phyloP scores from a whole-genome alignment of 2,113 vertebrate species.

The Sitta europaea region DNA sequence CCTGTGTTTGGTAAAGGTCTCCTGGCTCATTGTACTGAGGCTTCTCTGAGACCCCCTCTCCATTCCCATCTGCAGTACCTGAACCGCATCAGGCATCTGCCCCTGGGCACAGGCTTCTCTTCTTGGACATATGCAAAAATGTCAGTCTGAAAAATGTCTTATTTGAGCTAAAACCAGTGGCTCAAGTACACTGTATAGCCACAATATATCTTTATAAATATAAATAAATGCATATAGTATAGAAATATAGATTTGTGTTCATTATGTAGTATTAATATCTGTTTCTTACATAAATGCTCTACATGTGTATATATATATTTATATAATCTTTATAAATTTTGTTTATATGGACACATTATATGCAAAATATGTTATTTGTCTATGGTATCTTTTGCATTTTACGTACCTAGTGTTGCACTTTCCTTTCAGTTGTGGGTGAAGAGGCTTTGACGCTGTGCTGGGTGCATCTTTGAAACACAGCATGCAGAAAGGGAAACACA shows the following conservation, averaged over 20 bases:
- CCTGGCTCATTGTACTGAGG: not conserved
- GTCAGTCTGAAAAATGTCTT: not conserved
- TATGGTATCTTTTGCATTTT: not conserved
- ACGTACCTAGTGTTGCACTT: not conserved
- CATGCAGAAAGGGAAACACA: not conserved
- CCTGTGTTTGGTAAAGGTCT: not conserved
- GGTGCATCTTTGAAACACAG: not conserved
- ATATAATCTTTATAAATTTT: not conserved
- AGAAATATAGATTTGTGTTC: not conserved
- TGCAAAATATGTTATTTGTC: not conserved
- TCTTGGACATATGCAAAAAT: not conserved
- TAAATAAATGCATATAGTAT: not conserved
- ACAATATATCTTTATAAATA: not conserved
- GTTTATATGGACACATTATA: not conserved
- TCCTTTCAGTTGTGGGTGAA: not conserved
- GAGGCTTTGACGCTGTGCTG: not conserved
- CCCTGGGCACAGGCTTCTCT: not conserved
- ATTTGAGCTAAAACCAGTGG: not conserved
- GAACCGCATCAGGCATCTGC: not conserved
- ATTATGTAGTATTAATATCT: not conserved
- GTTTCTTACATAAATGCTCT: not conserved
- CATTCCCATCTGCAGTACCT: not conserved
- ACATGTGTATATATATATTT: not conserved
- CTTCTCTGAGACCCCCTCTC: fast-evolving
- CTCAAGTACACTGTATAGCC: not conserved